Base-by-base conservation (phyloP, 2,797 vertebrate species). In the Trachurus trachurus region DNA sequence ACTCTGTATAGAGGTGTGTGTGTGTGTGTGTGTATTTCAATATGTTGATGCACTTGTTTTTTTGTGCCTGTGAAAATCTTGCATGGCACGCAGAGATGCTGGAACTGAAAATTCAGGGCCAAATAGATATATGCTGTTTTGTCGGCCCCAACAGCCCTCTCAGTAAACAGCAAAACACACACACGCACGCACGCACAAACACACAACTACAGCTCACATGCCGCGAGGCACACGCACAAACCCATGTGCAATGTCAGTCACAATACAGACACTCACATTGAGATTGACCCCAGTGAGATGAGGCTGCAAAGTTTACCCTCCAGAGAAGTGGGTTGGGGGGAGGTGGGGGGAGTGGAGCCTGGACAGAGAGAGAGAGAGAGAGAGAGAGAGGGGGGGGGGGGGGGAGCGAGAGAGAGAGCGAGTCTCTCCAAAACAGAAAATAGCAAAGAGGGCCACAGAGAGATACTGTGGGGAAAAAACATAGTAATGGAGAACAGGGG, bases 51-150 rank as follows among this genome's bases (percentile, higher is more conserved):
- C 39, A 64, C 59, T 78, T 71, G 34, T 75, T 68, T 86, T 78
- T 84, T 54, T 71, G 42, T 17, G 42, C 37, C 31, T 80, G 26
- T 53, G 26, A 77, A 87, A 79, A 76, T 73, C 61, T 60, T 85
- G 64, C 57, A 64, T 64, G 52, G 71, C 70, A 68, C 2, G 4
- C 53, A 82, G 64, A 82, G 52, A 49, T 52, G 39, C 19, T 7
- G 16, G 9, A 83, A 75, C 31, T 65, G 66, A 66, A 64, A 71
- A 79, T 62, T 74, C 76, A 88, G 82, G 84, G 81, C 76, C 81
- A 78, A 84, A 74, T 52, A 82, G 21, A 83, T 64, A 76, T 10
- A 72, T 16, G 6, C 42, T 42, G 29, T 77, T 85, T 76, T 31
- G 73, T 68, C 39, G 3, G 10, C 44, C 61, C 40, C 22, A 54